Evolutionary conservation across 1,140 invertebrate species (phyloP).

Genomic region (Ridgeia piscesae): DNA sequence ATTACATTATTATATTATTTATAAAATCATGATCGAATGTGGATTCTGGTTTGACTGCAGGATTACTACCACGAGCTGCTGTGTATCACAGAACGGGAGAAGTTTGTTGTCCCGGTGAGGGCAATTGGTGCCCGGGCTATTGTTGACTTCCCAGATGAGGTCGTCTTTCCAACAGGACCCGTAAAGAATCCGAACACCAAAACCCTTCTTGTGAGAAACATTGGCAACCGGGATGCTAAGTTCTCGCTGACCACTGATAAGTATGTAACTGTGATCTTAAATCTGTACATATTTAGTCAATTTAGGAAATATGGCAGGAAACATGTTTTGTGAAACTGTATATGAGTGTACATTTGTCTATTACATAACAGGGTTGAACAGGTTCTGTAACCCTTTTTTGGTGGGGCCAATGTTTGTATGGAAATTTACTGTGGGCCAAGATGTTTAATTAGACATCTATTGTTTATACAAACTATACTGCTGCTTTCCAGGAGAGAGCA

Average conservation of each 20-base stretch:
- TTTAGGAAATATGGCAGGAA: not conserved
- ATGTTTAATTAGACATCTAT: too few relatives aligned
- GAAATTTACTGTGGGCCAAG: too few relatives aligned
- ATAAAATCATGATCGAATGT: not conserved
- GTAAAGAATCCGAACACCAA: conserved; percentile 54
- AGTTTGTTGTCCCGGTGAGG: conserved; percentile 56
- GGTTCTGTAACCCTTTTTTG: too few relatives aligned
- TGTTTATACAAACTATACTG: too few relatives aligned
- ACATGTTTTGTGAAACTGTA: not conserved
- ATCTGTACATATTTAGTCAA: conserved; percentile 41
- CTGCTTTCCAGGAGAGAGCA: too few relatives aligned
- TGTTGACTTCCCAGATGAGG: conserved; percentile 58
- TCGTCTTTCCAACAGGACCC: conserved; percentile 51
- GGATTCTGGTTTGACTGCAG: conserved; percentile 35
- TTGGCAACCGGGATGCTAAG: conserved; percentile 56
- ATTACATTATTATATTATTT: conserved; percentile 18
- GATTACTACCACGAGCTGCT: conserved; percentile 58
- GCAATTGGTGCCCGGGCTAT: conserved; percentile 56
- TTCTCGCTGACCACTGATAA: conserved; percentile 50
- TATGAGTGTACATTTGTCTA: too few relatives aligned
- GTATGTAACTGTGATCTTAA: conserved; percentile 45
- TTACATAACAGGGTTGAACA: too few relatives aligned
- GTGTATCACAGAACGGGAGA: conserved; percentile 57
- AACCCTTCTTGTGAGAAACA: conserved; percentile 57
- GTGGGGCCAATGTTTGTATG: too few relatives aligned